Evolutionary conservation across 2,888 invertebrate species (phyloP).

Genomic region (Tetragonisca angustula): DNA sequence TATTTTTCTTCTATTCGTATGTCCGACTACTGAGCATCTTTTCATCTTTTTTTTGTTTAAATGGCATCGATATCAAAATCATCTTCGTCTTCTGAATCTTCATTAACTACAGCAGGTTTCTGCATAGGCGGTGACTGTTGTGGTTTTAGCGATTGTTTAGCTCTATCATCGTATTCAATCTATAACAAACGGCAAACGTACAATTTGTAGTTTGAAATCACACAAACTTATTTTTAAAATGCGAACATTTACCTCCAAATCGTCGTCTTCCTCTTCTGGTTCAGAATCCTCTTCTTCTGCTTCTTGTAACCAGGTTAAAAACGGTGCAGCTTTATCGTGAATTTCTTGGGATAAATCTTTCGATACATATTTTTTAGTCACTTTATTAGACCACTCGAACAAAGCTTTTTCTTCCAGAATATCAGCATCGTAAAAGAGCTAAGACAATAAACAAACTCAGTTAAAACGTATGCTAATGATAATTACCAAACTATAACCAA

Average conservation of each 20-base stretch:
- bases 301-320: constrained; percentile 98
- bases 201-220: background rate
- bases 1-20: constrained; percentile 32
- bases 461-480: background rate
- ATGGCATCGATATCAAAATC: constrained; percentile 97
- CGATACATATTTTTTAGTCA: constrained; percentile 96
- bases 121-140: constrained; percentile 84
- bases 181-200: constrained; percentile 72
- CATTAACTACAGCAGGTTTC: constrained; percentile 82
- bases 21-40: constrained; percentile 59
- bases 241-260: constrained; percentile 86
- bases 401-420: constrained; percentile 97
- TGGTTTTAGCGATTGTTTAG: constrained; percentile 89
- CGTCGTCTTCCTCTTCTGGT: constrained; percentile 90
- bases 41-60: constrained; percentile 85
- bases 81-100: constrained; percentile 89
- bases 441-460: constrained; percentile 66
- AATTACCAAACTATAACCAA: background rate
- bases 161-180: constrained; percentile 96
- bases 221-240: background rate
- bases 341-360: constrained; percentile 96
- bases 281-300: constrained; percentile 97
- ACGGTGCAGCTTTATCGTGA: constrained; percentile 95
- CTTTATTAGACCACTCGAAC: constrained; percentile 97
- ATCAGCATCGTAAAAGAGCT: constrained; percentile 96